Conservation (phyloP, 1,140 invertebrate genomes). For the Pachypeltis micranthus region DNA sequence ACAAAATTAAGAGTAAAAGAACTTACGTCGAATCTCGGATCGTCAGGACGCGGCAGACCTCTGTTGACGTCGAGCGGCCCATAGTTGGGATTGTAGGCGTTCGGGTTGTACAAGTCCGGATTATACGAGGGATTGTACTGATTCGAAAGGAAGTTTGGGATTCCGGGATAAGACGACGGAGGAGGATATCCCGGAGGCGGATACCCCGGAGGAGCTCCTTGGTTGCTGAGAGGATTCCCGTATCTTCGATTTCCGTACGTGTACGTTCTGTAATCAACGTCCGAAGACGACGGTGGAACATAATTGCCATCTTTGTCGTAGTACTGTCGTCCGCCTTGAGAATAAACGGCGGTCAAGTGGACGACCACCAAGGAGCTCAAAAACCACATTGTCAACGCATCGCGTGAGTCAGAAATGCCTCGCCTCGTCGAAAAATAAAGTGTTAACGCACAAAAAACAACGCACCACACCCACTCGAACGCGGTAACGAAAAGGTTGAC, state of each 20-base stretch:
- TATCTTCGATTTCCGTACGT: conserved; percentile 12
- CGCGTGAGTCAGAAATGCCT: not conserved
- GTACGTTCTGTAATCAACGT: conserved; percentile 16
- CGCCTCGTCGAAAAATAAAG: too few species aligned
- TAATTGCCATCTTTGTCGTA: conserved; percentile 13
- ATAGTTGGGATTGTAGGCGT: conserved; percentile 13
- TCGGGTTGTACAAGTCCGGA: conserved; percentile 9
- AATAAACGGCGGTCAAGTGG: not conserved
- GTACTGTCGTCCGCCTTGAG: not conserved
- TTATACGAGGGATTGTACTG: conserved; percentile 10
- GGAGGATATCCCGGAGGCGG: not conserved
- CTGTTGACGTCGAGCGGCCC: conserved; percentile 3
- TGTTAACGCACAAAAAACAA: not conserved
- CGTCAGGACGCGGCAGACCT: not conserved
- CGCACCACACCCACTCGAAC: conserved; percentile 3
- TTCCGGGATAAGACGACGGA: not conserved
- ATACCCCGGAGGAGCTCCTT: not conserved
- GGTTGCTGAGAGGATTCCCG: not conserved
- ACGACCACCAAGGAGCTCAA: not conserved
- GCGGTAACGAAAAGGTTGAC: too few species aligned
- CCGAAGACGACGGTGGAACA: not conserved
- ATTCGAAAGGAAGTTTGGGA: not conserved
- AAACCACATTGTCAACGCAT: not conserved
- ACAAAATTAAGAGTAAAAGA: not conserved
- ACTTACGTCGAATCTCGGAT: conserved; percentile 13